phyloP scores from a whole-genome alignment of 2,797 vertebrate species.

The Poecilia picta region DNA sequence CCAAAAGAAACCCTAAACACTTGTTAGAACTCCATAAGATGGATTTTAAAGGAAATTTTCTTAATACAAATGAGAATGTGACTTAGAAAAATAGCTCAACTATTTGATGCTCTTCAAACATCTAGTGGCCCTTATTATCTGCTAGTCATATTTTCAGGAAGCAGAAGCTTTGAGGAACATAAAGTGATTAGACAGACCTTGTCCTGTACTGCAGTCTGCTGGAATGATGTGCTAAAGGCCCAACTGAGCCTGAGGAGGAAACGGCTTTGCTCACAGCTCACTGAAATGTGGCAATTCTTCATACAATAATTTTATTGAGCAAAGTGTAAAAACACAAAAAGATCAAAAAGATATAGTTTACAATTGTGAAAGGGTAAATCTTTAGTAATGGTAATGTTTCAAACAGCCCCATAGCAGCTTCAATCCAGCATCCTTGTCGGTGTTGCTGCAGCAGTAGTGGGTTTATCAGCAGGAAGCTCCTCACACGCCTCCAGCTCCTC shows the following conservation, averaged over 20 bases:
- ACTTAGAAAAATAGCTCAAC: neutral
- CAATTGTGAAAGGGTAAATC: conserved; percentile 25
- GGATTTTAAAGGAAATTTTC: neutral
- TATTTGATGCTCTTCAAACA: neutral
- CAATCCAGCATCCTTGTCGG: conserved; percentile 7
- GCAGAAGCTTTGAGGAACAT: neutral
- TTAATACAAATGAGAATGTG: neutral
- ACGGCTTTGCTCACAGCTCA: conserved; percentile 81
- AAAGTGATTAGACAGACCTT: neutral
- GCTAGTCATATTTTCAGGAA: neutral
- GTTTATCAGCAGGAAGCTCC: conserved; percentile 5
- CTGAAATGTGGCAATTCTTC: conserved; percentile 70
- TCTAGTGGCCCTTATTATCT: neutral
- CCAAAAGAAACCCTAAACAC: neutral
- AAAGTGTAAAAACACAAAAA: conserved; percentile 16
- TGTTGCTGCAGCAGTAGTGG: neutral
- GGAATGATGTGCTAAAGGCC: neutral
- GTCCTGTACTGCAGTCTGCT: neutral
- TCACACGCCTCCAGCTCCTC: conserved; percentile 24
- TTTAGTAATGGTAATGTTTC: neutral
- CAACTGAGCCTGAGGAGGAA: conserved; percentile 5
- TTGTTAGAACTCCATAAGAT: neutral
- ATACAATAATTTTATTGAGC: conserved; percentile 47
- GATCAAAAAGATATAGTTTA: conserved; percentile 56
- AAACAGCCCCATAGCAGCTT: neutral